These are phyloP conservation scores for Oscheius onirici DNA, from an alignment of 2,888 invertebrate species.

Conservation along the genomic window DNA sequence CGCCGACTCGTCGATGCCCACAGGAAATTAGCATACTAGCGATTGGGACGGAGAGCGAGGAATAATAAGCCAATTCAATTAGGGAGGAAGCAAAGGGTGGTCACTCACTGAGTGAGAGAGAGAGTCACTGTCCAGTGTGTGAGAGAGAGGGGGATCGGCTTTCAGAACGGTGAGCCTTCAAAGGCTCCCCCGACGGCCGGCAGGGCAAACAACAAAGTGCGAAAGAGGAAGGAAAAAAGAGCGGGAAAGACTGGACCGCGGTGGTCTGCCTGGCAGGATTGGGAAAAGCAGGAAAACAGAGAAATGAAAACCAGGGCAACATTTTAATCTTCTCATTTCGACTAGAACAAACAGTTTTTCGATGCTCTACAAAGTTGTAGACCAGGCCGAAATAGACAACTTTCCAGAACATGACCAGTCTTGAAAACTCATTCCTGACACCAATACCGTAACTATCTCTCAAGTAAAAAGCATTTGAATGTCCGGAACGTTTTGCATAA, in stretches of 20 bases:
- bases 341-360: too few relatives aligned
- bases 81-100: background rate
- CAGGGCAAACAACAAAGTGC: conserved; percentile 28
- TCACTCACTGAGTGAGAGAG: background rate
- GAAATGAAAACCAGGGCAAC: too few relatives aligned
- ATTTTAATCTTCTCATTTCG: too few relatives aligned
- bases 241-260: background rate
- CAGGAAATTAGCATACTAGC: conserved; percentile 28
- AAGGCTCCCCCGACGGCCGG: conserved; percentile 1
- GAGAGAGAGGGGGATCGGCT: conserved; percentile 19
- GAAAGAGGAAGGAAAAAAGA: background rate
- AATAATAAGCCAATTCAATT: conserved; percentile 26
- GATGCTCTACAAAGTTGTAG: too few relatives aligned
- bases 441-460: too few relatives aligned
- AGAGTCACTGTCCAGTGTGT: background rate
- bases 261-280: too few relatives aligned
- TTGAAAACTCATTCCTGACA: too few relatives aligned
- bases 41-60: background rate
- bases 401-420: too few relatives aligned
- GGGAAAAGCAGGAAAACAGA: too few relatives aligned
- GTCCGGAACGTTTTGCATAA: too few relatives aligned
- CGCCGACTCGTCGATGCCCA: conserved; percentile 13
- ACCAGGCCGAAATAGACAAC: too few relatives aligned
- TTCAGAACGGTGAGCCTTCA: conserved; percentile 27
- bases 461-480: too few relatives aligned